Conservation (phyloP, 2,888 invertebrate genomes). For the Sericinus montela region DNA sequence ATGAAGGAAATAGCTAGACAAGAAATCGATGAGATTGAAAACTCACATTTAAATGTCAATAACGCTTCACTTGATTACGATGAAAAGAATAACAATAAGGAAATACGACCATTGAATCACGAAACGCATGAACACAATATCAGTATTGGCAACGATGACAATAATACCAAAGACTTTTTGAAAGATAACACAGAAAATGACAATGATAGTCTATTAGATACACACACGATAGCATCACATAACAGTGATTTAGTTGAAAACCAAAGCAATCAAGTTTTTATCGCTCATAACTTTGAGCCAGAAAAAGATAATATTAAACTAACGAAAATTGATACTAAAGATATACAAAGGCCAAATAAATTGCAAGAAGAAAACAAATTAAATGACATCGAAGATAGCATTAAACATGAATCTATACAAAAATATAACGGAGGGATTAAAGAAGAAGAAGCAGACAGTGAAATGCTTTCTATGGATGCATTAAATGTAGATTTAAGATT, state of each 20-base stretch:
- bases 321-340: neutral
- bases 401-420: conserved; percentile 17
- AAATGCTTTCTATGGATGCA: neutral
- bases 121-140: neutral
- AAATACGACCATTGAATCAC: neutral
- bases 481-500: neutral
- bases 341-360: neutral
- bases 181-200: too few relatives aligned
- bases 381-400: conserved; percentile 28
- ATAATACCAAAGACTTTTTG: neutral
- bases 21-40: too few relatives aligned
- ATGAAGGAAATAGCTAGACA: neutral
- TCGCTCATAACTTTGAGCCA: neutral
- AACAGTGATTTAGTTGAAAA: neutral
- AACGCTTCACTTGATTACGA: neutral
- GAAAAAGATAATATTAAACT: neutral
- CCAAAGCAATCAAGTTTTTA: neutral
- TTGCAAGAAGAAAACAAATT: conserved; percentile 4
- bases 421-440: conserved; percentile 16
- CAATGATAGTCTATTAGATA: neutral
- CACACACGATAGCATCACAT: neutral
- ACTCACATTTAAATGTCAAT: too few relatives aligned
- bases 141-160: neutral
- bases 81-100: neutral
- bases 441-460: neutral